A percentile compares a stretch with the other conserved stretches of the same genome.
These are phyloP conservation scores for Chelonia mydas DNA, from an alignment of 2,797 vertebrate genomes.

Conservation along the genomic window DNA sequence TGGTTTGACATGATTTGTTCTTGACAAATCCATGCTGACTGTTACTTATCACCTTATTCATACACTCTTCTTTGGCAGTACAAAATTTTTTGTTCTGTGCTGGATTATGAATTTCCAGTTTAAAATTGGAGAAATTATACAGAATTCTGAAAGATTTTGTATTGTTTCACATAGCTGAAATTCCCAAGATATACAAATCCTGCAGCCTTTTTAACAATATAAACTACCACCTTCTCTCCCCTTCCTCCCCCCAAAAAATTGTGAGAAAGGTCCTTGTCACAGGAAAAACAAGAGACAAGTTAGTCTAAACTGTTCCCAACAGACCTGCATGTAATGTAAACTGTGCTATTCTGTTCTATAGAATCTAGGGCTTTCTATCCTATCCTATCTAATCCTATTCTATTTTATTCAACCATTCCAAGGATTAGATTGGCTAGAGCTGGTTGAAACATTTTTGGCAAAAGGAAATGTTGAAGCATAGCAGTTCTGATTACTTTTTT, in stretches of 20 bases:
- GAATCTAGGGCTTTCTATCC: too few species aligned
- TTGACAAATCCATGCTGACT: too few species aligned
- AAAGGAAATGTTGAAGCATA: too few species aligned
- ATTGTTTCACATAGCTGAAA: conserved; percentile 48
- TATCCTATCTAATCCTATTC: too few species aligned
- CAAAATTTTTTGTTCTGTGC: neutral
- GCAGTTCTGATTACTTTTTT: too few species aligned
- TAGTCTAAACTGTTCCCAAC: conserved; percentile 43
- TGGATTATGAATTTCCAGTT: conserved; percentile 38
- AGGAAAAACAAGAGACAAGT: neutral
- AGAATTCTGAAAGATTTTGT: conserved; percentile 28
- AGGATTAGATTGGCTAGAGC: too few species aligned
- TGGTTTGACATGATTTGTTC: too few species aligned
- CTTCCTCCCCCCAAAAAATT: neutral
- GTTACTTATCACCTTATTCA: too few species aligned
- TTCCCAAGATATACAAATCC: conserved; percentile 5
- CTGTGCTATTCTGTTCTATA: neutral
- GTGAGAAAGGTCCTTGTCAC: neutral
- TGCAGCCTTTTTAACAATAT: neutral
- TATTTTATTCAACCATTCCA: too few species aligned
- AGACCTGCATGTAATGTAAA: conserved; percentile 31
- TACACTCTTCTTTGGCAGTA: neutral
- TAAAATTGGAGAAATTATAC: conserved; percentile 41
- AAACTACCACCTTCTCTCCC: neutral
- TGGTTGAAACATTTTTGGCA: too few species aligned